Evolutionary conservation across 1,140 invertebrate species (phyloP), one percentile per base, ranked within the genome.

Genomic region (Drosophila varians): DNA sequence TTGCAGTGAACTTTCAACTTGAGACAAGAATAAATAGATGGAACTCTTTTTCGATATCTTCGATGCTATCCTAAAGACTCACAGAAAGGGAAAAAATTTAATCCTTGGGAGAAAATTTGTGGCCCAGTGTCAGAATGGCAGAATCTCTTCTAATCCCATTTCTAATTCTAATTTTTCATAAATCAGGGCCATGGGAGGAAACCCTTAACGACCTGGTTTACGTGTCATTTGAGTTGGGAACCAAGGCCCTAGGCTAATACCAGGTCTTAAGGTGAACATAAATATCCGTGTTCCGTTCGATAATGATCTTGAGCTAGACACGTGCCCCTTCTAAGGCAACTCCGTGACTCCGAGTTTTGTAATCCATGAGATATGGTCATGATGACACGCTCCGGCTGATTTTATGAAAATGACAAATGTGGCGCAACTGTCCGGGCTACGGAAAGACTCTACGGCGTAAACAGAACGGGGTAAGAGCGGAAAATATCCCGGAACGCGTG

Each of bases 401-500:
- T 73, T 86, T 87, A 87, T 86, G 82, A 86, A 82, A 64, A 82
- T 86, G 82, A 86, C 69, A 86, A 86, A 86, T 86, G 69, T 52
- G 55, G 73, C 62, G 52, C 82, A 86, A 86, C 62, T 87, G 77
- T 66, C 77, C n/a, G 12, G 36, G 36, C 12, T 38, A 11, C 28
- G 47, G 43, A 45, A 47, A 47, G 16, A 43, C 34, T 46, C 43
- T 18, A 0, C 40, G 14, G 7, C 26, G 16, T 12, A 18, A 43
- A 26, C 12, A 23, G 74, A 73, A 77, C 36, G 74, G 74, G 60
- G 74, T 72, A 77, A 58, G 12, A 1, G 3, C 4, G 16, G 21
- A 34, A 23, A n/a, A 11, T 21, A 56, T 48, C 19, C 45, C 23
- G 52, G 54, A 36, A 54, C 51, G 57, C 78, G 78, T 77, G 64